phyloP scores from a whole-genome alignment of 2,113 vertebrate genomes.

The Bambusicola thoracicus region DNA sequence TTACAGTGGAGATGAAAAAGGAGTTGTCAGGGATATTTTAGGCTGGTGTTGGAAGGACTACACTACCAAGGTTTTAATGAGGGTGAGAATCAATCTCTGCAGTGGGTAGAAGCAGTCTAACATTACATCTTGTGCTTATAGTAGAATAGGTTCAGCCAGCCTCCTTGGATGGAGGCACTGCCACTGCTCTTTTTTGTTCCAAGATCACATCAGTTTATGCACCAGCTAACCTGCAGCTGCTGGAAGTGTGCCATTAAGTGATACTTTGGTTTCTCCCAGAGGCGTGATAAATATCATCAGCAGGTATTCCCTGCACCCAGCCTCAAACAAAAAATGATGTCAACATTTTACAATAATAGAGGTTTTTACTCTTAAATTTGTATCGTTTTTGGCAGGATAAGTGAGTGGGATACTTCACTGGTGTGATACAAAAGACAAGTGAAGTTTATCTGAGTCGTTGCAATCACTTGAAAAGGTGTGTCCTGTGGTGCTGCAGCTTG shows the following conservation, averaged over 20 bases:
- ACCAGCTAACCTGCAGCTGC: not conserved
- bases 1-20: not conserved
- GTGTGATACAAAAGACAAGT: not conserved
- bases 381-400: not conserved
- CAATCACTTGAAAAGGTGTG: not conserved
- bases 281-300: not conserved
- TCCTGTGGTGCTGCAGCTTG: not conserved
- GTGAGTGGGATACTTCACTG: not conserved
- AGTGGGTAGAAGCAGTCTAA: not conserved
- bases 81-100: not conserved
- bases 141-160: not conserved
- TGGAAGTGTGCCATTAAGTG: not conserved
- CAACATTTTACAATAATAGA: not conserved
- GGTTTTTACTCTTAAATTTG: not conserved
- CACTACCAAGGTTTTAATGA: slow-evolving; percentile 1
- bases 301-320: not conserved
- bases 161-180: not conserved
- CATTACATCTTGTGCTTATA: not conserved
- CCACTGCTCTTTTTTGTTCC: not conserved
- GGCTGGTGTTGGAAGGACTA: not conserved
- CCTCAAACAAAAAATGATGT: not conserved
- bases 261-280: not conserved
- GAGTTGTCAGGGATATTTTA: not conserved
- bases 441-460: not conserved
- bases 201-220: not conserved